Conservation (phyloP, 2,888 invertebrate genomes). For the Synergus japonicus region DNA sequence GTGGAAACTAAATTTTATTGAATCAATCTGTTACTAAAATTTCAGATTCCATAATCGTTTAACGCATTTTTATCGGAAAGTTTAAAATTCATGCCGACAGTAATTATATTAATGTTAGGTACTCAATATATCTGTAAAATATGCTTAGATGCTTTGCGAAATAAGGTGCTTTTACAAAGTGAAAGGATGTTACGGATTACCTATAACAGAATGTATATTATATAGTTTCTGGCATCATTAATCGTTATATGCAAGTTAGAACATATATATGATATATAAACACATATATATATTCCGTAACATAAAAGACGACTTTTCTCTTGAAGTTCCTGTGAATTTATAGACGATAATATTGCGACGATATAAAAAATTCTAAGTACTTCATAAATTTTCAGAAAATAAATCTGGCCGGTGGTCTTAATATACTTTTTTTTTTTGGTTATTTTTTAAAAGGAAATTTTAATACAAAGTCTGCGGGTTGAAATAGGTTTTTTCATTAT, state of each 20-base stretch:
- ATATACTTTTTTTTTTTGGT: too few species aligned
- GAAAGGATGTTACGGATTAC: constrained; percentile 59
- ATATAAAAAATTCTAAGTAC: constrained; percentile 1
- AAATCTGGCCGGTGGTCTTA: too few species aligned
- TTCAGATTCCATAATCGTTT: too few species aligned
- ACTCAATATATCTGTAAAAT: too few species aligned
- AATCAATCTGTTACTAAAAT: background rate
- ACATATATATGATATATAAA: background rate
- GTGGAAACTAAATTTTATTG: background rate
- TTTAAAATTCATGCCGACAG: too few species aligned
- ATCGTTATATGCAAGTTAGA: background rate
- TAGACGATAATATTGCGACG: background rate
- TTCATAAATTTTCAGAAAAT: background rate
- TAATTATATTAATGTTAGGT: too few species aligned
- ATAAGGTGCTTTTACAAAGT: constrained; percentile 45
- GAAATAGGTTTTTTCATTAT: too few species aligned
- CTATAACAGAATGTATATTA: background rate
- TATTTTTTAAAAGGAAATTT: too few species aligned
- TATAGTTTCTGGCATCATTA: constrained; percentile 11
- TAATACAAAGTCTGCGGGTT: too few species aligned
- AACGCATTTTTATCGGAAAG: too few species aligned
- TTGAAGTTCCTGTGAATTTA: background rate
- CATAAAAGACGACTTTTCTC: background rate
- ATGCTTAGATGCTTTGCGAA: too few species aligned
- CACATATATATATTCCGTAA: background rate